Percentiles rank a stretch among this genome's conserved stretches.
Evolutionary conservation across 2,888 invertebrate species (phyloP).

Genomic region (Synanthedon formicaeformis): DNA sequence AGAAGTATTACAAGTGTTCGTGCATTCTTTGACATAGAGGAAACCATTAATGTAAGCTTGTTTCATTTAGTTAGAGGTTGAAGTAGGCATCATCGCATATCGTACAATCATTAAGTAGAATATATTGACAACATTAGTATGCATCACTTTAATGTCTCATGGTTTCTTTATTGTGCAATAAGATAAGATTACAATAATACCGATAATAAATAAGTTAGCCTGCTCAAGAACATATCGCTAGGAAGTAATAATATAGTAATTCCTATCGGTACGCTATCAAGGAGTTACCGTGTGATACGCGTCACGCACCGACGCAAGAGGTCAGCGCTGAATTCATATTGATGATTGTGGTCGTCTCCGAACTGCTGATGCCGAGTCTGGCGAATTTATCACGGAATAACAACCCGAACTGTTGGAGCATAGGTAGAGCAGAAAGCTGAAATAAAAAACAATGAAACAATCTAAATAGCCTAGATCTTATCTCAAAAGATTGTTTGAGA

Average conservation of each 20-base stretch:
- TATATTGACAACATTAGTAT: too few relatives aligned
- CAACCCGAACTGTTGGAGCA: conserved; percentile 79
- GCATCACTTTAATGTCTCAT: too few relatives aligned
- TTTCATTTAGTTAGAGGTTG: neutral
- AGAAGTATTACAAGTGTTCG: neutral
- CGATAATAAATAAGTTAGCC: too few relatives aligned
- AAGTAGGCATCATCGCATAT: too few relatives aligned
- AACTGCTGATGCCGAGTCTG: conserved; percentile 71
- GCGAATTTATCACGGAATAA: conserved; percentile 75
- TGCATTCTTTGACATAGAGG: too few relatives aligned
- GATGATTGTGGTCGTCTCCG: conserved; percentile 78
- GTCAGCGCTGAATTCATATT: conserved; percentile 79
- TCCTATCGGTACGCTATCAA: conserved; percentile 35
- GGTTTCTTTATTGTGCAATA: too few relatives aligned
- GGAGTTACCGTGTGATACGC: conserved; percentile 59
- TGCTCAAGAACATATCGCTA: too few relatives aligned
- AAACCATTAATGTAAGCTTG: too few relatives aligned
- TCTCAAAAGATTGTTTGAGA: neutral
- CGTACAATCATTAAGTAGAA: too few relatives aligned
- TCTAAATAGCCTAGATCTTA: neutral
- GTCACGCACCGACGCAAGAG: conserved; percentile 76
- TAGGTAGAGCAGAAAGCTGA: conserved; percentile 75
- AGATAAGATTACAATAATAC: too few relatives aligned
- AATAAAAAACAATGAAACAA: conserved; percentile 18
- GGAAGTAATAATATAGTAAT: too few relatives aligned